These are phyloP conservation scores for Campylorhamphus procurvoides DNA, from an alignment of 2,113 vertebrate genomes.

Conservation along the genomic window DNA sequence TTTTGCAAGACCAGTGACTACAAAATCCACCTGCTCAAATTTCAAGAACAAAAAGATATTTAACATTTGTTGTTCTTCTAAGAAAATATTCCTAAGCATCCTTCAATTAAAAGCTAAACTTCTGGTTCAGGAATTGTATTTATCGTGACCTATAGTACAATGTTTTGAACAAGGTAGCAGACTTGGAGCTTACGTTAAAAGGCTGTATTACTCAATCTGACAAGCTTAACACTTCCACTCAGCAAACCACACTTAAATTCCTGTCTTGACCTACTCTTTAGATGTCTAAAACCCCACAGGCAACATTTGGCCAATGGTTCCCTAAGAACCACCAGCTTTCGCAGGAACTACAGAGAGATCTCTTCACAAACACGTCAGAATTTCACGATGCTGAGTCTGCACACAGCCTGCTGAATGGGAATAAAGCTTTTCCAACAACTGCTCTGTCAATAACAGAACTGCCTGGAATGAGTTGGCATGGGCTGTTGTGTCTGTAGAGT, in stretches of 20 bases:
- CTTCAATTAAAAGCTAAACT: neutral
- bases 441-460: neutral
- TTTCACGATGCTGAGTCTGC: neutral
- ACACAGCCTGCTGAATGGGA: neutral
- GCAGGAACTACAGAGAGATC: neutral
- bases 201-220: neutral
- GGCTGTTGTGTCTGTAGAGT: neutral
- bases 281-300: neutral
- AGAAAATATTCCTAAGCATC: neutral
- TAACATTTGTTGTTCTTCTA: neutral
- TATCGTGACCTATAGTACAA: neutral
- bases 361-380: neutral
- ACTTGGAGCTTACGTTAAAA: neutral
- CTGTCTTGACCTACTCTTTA: neutral
- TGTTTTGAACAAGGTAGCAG: constrained; percentile 6
- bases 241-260: neutral
- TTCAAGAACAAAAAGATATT: neutral
- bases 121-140: neutral
- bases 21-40: constrained; percentile 16
- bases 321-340: neutral
- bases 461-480: neutral
- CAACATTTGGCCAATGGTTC: neutral
- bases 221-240: neutral
- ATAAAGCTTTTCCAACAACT: neutral
- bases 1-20: constrained; percentile 26